phyloP scores from a whole-genome alignment of 2,797 vertebrate genomes.

The Hydrophis major region DNA sequence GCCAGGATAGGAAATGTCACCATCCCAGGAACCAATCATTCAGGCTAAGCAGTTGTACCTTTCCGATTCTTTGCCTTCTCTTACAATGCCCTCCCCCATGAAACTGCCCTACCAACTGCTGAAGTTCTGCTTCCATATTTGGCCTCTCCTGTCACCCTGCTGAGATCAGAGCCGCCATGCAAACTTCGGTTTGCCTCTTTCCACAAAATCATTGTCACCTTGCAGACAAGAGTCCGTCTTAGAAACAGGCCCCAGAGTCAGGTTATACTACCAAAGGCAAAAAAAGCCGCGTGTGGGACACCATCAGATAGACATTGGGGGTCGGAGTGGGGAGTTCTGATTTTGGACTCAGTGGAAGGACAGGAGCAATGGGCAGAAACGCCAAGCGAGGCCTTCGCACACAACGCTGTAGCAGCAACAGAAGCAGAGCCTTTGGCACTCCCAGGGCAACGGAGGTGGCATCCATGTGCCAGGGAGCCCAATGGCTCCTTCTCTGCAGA shows the following conservation, averaged over 20 bases:
- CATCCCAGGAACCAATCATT: background rate
- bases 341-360: background rate
- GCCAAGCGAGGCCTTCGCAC: background rate
- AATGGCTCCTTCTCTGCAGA: background rate
- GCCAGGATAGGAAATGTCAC: background rate
- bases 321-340: background rate
- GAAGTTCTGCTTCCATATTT: background rate
- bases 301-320: background rate
- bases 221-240: background rate
- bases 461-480: background rate
- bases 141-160: background rate
- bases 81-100: background rate
- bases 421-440: background rate
- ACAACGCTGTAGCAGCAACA: background rate
- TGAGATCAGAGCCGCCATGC: background rate
- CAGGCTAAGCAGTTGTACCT: background rate
- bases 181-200: background rate
- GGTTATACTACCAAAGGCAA: background rate
- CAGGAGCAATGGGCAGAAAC: background rate
- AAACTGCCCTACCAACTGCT: background rate
- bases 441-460: background rate
- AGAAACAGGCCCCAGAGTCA: background rate
- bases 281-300: background rate
- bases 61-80: too few relatives aligned
- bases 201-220: constrained; percentile 6